phyloP scores from a whole-genome alignment of 2,888 invertebrate species.

The Cerceris ruficornis region DNA sequence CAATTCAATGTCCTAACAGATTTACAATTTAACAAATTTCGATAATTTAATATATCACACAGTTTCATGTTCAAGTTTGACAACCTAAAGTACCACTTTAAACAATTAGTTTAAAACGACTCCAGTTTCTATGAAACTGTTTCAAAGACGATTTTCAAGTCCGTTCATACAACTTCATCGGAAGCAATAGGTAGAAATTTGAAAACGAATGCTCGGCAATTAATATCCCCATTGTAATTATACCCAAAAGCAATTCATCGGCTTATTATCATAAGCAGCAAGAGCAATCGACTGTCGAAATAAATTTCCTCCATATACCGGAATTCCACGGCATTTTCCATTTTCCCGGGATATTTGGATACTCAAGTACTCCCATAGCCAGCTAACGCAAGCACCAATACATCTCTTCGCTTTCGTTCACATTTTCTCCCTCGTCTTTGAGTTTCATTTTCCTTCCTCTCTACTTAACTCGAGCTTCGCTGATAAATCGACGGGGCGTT shows the following conservation, averaged over 20 bases:
- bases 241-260: slow-evolving; percentile 8
- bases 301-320: slow-evolving; percentile 15
- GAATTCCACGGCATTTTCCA: slow-evolving; percentile 13
- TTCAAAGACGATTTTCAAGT: background rate
- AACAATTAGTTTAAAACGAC: too few relatives aligned
- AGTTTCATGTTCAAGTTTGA: background rate
- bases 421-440: slow-evolving; percentile 31
- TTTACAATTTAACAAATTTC: background rate
- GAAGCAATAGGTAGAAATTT: background rate
- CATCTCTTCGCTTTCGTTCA: slow-evolving; percentile 34
- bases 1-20: too few relatives aligned
- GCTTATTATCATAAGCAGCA: slow-evolving; percentile 12
- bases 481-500: slow-evolving; percentile 63
- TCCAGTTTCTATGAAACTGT: too few relatives aligned
- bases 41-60: background rate
- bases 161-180: background rate
- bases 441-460: slow-evolving; percentile 41
- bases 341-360: slow-evolving; percentile 27
- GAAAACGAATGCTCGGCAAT: slow-evolving; percentile 14
- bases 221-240: slow-evolving; percentile 19
- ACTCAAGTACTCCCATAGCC: slow-evolving; percentile 4
- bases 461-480: slow-evolving; percentile 46
- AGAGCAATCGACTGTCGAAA: slow-evolving; percentile 1
- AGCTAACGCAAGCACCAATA: slow-evolving; percentile 30
- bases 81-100: background rate